These are phyloP conservation scores for Poeciliopsis infans DNA, from an alignment of 2,797 vertebrate genomes.

Conservation along the genomic window DNA sequence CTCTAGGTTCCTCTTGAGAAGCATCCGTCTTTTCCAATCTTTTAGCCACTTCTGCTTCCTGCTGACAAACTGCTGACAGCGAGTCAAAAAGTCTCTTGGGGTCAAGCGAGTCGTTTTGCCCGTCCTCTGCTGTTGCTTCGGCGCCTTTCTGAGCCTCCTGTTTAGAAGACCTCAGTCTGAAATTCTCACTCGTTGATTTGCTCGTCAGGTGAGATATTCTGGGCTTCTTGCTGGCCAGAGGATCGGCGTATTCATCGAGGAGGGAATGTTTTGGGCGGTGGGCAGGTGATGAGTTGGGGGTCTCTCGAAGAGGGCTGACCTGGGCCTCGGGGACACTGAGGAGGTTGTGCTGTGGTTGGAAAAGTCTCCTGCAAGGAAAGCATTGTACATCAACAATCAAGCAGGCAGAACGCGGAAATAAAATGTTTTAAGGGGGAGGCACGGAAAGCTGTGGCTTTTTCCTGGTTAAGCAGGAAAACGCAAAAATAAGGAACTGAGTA, in stretches of 20 bases:
- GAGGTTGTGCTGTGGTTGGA: slow-evolving; percentile 81
- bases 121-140: slow-evolving; percentile 22
- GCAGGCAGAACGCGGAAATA: neutral
- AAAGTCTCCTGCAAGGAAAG: slow-evolving; percentile 82
- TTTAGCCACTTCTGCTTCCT: slow-evolving; percentile 43
- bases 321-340: slow-evolving; percentile 77
- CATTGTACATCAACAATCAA: neutral
- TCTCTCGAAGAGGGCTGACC: slow-evolving; percentile 86
- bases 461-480: neutral
- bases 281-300: slow-evolving; percentile 81
- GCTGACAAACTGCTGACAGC: slow-evolving; percentile 80
- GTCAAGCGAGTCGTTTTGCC: slow-evolving; percentile 67
- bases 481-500: neutral
- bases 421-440: neutral
- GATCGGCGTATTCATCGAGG: slow-evolving; percentile 85
- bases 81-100: slow-evolving; percentile 79
- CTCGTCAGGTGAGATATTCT: slow-evolving; percentile 86
- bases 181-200: slow-evolving; percentile 76
- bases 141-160: slow-evolving; percentile 48
- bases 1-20: slow-evolving; percentile 66
- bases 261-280: slow-evolving; percentile 81
- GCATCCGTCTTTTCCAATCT: slow-evolving; percentile 67
- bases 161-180: slow-evolving; percentile 52
- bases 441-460: neutral
- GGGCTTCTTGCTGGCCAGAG: slow-evolving; percentile 86